Evolutionary conservation across 2,888 invertebrate species (phyloP).

Genomic region (Tipula lateralis): DNA sequence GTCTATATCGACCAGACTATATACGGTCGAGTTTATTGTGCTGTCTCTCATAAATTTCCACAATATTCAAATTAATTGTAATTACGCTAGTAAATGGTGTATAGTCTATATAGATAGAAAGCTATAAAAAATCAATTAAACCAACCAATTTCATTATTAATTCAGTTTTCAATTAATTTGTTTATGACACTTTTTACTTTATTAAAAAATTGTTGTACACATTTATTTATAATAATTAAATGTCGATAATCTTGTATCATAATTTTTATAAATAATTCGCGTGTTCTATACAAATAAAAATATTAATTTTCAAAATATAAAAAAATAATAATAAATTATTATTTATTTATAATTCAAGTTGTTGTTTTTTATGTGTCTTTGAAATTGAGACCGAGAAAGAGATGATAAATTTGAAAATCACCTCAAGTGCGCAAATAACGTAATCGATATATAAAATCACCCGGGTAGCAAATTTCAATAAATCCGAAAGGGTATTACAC

Average conservation of each 20-base stretch:
- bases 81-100: neutral
- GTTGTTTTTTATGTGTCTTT: neutral
- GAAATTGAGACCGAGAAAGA: neutral
- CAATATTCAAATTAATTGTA: neutral
- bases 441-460: neutral
- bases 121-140: constrained; percentile 11
- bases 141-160: neutral
- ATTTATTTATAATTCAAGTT: neutral
- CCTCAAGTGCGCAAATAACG: neutral
- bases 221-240: constrained; percentile 11
- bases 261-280: neutral
- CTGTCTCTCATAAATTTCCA: neutral
- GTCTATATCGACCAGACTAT: neutral
- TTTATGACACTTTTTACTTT: constrained; percentile 15
- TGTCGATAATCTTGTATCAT: neutral
- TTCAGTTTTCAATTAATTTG: neutral
- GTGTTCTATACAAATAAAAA: neutral
- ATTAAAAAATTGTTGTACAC: neutral
- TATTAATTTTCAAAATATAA: neutral
- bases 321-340: neutral
- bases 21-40: neutral
- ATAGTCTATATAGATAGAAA: neutral
- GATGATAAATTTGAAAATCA: neutral
- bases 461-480: neutral
- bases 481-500: neutral